A percentile compares a stretch with the other conserved stretches of the same genome.
Conservation (phyloP, 2,888 invertebrate species). For the Dioctria rufipes region DNA sequence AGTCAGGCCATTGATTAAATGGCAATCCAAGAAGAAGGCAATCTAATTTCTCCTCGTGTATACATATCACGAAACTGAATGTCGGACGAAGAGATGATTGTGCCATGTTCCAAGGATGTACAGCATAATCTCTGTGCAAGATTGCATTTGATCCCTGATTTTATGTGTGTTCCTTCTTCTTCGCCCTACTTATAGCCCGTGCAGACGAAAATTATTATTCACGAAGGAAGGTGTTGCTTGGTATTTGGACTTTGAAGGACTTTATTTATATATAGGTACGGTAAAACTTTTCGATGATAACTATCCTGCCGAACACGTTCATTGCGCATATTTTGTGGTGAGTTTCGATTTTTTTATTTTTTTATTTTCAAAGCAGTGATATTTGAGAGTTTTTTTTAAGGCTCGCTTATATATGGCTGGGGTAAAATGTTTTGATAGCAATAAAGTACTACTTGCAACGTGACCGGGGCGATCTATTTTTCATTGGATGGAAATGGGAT, state of each 20-base stretch:
- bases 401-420: too few relatives aligned
- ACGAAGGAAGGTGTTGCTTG: not conserved
- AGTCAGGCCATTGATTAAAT: constrained; percentile 18
- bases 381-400: too few relatives aligned
- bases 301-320: too few relatives aligned
- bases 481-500: too few relatives aligned
- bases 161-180: not conserved
- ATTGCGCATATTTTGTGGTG: too few relatives aligned
- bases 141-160: constrained; percentile 37
- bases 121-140: constrained; percentile 27
- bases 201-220: not conserved
- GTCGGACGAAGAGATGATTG: constrained; percentile 26
- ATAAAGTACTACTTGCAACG: too few relatives aligned
- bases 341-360: too few relatives aligned
- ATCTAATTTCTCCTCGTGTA: constrained; percentile 35
- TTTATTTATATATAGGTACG: not conserved
- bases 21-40: constrained; percentile 17
- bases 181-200: not conserved
- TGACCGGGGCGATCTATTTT: too few relatives aligned
- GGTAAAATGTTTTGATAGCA: too few relatives aligned
- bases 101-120: not conserved
- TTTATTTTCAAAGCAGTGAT: too few relatives aligned
- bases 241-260: not conserved
- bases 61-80: not conserved
- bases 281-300: too few relatives aligned